Evolutionary conservation across 2,888 invertebrate species (phyloP), one percentile per base, ranked within the genome.

Genomic region (Conops quadrifasciatus): DNA sequence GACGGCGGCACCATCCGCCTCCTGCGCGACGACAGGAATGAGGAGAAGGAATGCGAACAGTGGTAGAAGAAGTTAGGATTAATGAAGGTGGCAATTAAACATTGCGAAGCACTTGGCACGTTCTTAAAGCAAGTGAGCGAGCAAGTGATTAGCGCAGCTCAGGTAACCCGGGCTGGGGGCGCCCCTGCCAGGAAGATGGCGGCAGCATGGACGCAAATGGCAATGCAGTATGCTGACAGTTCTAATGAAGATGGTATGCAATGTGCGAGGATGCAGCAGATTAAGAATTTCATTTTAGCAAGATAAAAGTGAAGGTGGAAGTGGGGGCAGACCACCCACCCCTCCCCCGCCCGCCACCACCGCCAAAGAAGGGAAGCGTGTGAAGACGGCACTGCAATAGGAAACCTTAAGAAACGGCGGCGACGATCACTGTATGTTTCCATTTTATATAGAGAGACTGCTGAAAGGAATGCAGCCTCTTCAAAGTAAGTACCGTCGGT

Each of bases 81-180:
- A 60, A 67, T 67, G 67, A 68, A 68, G 67, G 67, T 68, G 59
- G 67, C 59, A 68, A 68, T 68, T 68, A 68, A 68, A 68, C 59
- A 59, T 60, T 59, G 59, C 59, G 59, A 68, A 68, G 47, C 67
- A 68, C 67, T 68, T 68, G 67, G 67, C 67, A 68, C 67, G 67
- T 68, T 60, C 67, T 68, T 60, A 60, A 24, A 21, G 56, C 36
- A 36, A 36, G 66, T 56, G 66, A 56, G 58, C 66, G 53, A 66
- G 66, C 66, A n/a, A 56, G 66, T 56, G 56, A 67, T 56, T 56
- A 67, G 43, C 43, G 53, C 21, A 49, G 28, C 15, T 26, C 60
- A 60, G 60, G 30, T 26, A 9, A 36, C 60, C 2, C 60, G 24
- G 56, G 4, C 4, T 2, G 30, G 60, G n/a, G n/a, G n/a, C n/a